Percentiles rank a stretch among this genome's conserved stretches.
Evolutionary conservation across 2,797 vertebrate genomes (phyloP).

Genomic region (Etheostoma perlongum): DNA sequence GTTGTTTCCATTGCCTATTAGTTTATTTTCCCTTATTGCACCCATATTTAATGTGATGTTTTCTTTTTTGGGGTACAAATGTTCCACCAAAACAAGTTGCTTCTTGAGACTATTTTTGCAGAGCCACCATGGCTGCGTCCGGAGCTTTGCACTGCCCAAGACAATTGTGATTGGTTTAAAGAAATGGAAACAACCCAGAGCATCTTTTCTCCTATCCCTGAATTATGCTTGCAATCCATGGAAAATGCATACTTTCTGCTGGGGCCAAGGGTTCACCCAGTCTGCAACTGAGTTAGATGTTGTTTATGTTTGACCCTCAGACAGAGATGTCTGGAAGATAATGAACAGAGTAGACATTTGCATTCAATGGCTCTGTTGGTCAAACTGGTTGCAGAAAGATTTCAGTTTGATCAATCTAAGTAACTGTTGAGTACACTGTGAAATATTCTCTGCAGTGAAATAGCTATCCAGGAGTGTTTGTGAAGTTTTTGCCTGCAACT

Average conservation of each 20-base stretch:
- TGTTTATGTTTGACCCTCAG: constrained; percentile 5
- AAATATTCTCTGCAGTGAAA: constrained; percentile 58
- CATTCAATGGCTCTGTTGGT: constrained; percentile 28
- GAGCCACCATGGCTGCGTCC: no score
- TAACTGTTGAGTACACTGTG: constrained; percentile 2
- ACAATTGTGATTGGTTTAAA: no score
- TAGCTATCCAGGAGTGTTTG: constrained; percentile 45
- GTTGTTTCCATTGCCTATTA: not conserved
- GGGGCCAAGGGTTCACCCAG: not conserved
- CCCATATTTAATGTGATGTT: no score
- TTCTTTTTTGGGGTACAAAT: no score
- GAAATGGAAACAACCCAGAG: no score
- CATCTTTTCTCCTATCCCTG: no score
- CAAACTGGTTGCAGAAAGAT: constrained; percentile 11
- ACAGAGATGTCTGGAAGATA: constrained; percentile 28
- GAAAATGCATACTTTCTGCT: not conserved
- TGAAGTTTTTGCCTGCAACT: constrained; percentile 45
- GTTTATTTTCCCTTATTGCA: no score
- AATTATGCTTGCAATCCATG: constrained; percentile 5
- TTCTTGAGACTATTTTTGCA: no score
- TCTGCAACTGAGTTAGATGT: not conserved
- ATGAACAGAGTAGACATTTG: constrained; percentile 28
- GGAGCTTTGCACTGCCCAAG: no score
- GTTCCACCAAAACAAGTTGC: no score
- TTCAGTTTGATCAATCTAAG: constrained; percentile 21